These are phyloP conservation scores for Agapostemon virescens DNA, from an alignment of 2,888 invertebrate species.

Conservation along the genomic window DNA sequence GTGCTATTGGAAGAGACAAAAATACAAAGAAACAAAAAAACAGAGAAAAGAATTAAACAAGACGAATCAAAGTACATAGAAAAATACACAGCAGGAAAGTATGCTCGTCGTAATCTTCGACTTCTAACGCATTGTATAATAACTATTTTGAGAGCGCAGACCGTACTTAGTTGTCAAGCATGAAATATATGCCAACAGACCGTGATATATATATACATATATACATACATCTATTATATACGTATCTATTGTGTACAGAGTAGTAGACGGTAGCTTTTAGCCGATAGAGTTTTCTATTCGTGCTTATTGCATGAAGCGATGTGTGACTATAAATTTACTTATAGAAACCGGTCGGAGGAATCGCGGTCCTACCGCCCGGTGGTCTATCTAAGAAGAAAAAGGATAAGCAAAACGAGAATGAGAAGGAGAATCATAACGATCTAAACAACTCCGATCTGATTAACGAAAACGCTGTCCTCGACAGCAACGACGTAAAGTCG, in stretches of 20 bases:
- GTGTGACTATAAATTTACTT: constrained; percentile 79
- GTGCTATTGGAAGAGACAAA: constrained; percentile 8
- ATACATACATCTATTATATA: constrained; percentile 3
- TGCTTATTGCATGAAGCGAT: constrained; percentile 76
- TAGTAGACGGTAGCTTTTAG: constrained; percentile 44
- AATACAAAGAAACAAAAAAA: background rate
- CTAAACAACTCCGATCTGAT: constrained; percentile 79
- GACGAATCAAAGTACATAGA: constrained; percentile 12
- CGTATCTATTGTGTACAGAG: constrained; percentile 19
- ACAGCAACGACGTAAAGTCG: constrained; percentile 74
- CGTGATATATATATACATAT: background rate
- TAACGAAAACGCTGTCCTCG: constrained; percentile 74
- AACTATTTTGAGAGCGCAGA: constrained; percentile 68
- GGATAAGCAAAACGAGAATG: constrained; percentile 83
- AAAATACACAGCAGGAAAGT: constrained; percentile 27
- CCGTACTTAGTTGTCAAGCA: constrained; percentile 64
- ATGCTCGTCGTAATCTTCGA: constrained; percentile 7
- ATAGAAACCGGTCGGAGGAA: constrained; percentile 92
- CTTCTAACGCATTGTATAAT: constrained; percentile 26
- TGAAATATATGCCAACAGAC: constrained; percentile 47
- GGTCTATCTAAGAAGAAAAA: constrained; percentile 83
- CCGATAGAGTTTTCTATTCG: constrained; percentile 49
- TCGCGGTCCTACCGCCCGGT: constrained; percentile 90
- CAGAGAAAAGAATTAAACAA: too few species aligned
- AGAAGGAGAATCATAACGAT: constrained; percentile 81